phyloP scores from a whole-genome alignment of 2,888 invertebrate species.

The Eilema depressum region DNA sequence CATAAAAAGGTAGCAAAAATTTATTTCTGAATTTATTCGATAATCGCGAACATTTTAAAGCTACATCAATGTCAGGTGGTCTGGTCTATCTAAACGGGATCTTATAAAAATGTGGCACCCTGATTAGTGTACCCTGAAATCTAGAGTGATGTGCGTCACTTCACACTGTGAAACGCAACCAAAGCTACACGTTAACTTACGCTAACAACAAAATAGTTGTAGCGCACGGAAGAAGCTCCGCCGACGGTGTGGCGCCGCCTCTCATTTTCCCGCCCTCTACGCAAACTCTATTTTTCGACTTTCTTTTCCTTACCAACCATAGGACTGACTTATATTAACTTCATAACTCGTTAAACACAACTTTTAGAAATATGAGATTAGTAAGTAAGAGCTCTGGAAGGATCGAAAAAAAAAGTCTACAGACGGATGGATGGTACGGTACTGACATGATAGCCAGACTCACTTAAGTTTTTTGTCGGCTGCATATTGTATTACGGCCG shows the following conservation, averaged over 20 bases:
- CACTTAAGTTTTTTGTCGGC: slow-evolving; percentile 59
- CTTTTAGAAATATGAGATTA: slow-evolving; percentile 79
- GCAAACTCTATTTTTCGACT: slow-evolving; percentile 77
- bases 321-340: slow-evolving; percentile 80
- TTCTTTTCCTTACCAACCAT: slow-evolving; percentile 71
- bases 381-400: slow-evolving; percentile 69
- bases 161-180: slow-evolving; percentile 39
- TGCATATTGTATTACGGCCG: slow-evolving; percentile 61
- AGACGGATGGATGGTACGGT: slow-evolving; percentile 57
- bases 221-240: slow-evolving; percentile 44
- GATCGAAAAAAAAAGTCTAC: slow-evolving; percentile 69
- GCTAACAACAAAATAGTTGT: slow-evolving; percentile 61
- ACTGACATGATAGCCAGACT: slow-evolving; percentile 60
- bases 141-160: slow-evolving; percentile 42
- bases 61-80: slow-evolving; percentile 41
- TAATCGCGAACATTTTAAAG: slow-evolving; percentile 48
- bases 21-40: slow-evolving; percentile 41
- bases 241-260: slow-evolving; percentile 69
- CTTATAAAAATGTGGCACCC: slow-evolving; percentile 35
- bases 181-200: slow-evolving; percentile 36
- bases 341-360: slow-evolving; percentile 81
- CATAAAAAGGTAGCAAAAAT: no score
- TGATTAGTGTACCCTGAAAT: slow-evolving; percentile 2
- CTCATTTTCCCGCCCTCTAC: slow-evolving; percentile 70
- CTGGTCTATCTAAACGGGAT: slow-evolving; percentile 40